Base-by-base conservation (phyloP, 2,888 invertebrate genomes). In the Schizaphis graminum region DNA sequence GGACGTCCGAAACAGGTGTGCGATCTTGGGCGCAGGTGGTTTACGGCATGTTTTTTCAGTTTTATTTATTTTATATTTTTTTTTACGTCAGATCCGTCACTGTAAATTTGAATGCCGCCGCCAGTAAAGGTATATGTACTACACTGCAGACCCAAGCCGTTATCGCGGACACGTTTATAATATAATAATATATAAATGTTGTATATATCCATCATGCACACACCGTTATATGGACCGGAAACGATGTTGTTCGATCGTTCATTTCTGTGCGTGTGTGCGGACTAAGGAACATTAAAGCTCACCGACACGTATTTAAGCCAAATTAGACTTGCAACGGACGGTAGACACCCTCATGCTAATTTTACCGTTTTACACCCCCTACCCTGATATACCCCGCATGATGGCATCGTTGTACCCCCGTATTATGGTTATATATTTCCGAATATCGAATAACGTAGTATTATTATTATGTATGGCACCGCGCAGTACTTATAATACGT, bases 1-100 rank as follows among this genome's bases (percentile, higher is more conserved):
- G 93, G 93, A 94, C 93, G 90, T 90, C 85, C 93, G 93, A 86
- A 90, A 91, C 93, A 91, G 90, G 93, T 91, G 93, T 90, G 93
- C 85, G 67, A 47, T 13, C 87, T 47, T 49, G 57, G 77, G 61
- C 44, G 89, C 93, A 94, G 93, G 93, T 94, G 93, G 93, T 91
- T 90, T 94, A 94, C 93, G 93, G 57, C 56, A 28, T 61, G 35
- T 89, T 86, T 77, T 67, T 77, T 35, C 77, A 35, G 35, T 77
- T 77, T 77, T 77, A 77, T 90, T 28, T 67, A 35, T 86, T 87
- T 57, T 61, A 21, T 47, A 10, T 41, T 47, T 85, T 47, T 44
- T 57, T 88, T 67, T 53, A 26, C 41, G 41, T 91, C 93, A 49
- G 41, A 91, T 77, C 89, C 89, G 89, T 89, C 89, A 49, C 56